phyloP scores from a whole-genome alignment of 2,888 invertebrate genomes.

The Eupithecia centaureata region DNA sequence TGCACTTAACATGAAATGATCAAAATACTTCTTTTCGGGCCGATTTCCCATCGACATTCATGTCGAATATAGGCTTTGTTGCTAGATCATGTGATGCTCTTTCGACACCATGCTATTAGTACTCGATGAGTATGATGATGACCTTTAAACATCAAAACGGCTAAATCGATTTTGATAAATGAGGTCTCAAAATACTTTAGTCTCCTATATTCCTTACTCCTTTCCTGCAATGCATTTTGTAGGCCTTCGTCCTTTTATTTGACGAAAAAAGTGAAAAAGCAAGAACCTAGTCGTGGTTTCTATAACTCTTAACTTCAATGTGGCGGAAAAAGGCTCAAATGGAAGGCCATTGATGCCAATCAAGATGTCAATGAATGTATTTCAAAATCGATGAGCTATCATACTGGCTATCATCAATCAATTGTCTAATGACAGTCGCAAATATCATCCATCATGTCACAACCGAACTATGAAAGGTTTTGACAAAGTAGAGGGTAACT shows the following conservation, averaged over 20 bases:
- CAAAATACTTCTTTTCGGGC: background rate
- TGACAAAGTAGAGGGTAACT: background rate
- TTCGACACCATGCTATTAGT: background rate
- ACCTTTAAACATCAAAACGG: too few species aligned
- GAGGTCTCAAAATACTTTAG: too few species aligned
- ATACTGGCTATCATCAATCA: constrained; percentile 46
- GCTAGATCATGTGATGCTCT: background rate
- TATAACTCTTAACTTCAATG: background rate
- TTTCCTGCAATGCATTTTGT: too few species aligned
- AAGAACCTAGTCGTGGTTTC: too few species aligned
- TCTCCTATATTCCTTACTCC: too few species aligned
- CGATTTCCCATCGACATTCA: background rate
- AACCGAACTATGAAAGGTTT: constrained; percentile 15
- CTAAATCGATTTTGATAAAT: too few species aligned
- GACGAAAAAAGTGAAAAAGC: too few species aligned
- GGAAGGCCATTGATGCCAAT: background rate
- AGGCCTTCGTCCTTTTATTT: too few species aligned
- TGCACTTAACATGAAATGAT: background rate
- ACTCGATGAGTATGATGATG: too few species aligned
- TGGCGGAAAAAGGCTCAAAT: background rate
- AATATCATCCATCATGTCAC: constrained; percentile 39
- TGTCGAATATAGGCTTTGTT: background rate
- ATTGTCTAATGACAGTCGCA: constrained; percentile 37
- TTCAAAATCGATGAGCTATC: constrained; percentile 38
- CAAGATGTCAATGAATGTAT: constrained; percentile 26